phyloP scores from a whole-genome alignment of 2,888 invertebrate genomes.

The Halictus ligatus region DNA sequence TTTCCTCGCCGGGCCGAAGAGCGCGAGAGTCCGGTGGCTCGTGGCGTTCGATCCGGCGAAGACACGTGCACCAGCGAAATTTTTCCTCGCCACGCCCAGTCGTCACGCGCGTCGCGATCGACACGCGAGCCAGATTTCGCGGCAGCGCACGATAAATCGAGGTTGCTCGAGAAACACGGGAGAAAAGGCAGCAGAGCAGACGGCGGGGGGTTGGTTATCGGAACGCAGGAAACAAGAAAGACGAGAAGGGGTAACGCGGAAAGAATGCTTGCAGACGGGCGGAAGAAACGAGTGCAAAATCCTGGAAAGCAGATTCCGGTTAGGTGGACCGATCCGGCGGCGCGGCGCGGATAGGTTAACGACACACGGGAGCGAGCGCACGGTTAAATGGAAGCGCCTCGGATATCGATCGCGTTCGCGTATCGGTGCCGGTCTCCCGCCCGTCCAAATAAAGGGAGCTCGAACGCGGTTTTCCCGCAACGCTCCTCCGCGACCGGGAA shows the following conservation, averaged over 20 bases:
- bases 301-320: background rate
- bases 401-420: slow-evolving; percentile 40
- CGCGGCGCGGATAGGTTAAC: slow-evolving; percentile 14
- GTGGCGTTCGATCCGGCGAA: background rate
- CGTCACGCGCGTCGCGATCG: slow-evolving; percentile 8
- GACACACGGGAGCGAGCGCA: slow-evolving; percentile 14
- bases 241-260: no score
- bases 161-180: background rate
- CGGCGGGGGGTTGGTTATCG: no score
- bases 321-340: background rate
- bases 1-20: background rate
- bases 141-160: slow-evolving; percentile 3
- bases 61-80: background rate
- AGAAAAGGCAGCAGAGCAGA: background rate
- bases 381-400: slow-evolving; percentile 19
- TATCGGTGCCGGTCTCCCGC: slow-evolving; percentile 14
- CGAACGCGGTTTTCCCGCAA: background rate
- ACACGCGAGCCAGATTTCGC: background rate
- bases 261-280: no score
- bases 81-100: slow-evolving; percentile 56
- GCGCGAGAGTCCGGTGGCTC: background rate
- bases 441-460: background rate
- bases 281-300: background rate
- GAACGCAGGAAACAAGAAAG: no score
- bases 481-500: background rate